Conservation (phyloP, 2,888 invertebrate species). For the Spodoptera exigua region DNA sequence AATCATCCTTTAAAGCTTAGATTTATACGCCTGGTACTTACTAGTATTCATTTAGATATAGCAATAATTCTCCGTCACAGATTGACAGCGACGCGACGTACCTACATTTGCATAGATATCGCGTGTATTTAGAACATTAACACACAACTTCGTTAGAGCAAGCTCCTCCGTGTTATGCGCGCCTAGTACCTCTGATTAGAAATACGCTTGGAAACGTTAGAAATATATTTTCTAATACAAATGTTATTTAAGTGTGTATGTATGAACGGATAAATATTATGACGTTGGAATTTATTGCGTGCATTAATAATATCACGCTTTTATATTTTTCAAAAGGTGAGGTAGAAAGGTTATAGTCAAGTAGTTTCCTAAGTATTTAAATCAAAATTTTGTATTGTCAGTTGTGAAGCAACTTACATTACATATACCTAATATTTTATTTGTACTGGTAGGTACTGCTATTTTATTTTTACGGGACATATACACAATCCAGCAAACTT, state of each 20-base stretch:
- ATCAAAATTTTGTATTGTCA: too few species aligned
- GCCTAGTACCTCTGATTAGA: constrained; percentile 57
- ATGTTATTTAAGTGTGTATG: background rate
- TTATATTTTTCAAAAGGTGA: too few species aligned
- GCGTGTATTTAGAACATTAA: constrained; percentile 55
- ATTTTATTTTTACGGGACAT: too few species aligned
- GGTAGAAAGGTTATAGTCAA: too few species aligned
- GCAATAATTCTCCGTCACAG: constrained; percentile 38
- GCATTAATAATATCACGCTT: too few species aligned
- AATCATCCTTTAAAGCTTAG: background rate
- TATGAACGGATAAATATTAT: too few species aligned
- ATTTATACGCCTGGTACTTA: constrained; percentile 14
- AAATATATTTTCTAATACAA: constrained; percentile 20
- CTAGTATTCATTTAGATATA: constrained; percentile 2
- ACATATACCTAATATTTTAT: too few species aligned
- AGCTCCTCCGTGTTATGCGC: constrained; percentile 33
- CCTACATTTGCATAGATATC: constrained; percentile 48
- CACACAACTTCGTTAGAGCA: constrained; percentile 45
- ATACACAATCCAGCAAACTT: too few species aligned
- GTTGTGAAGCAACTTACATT: too few species aligned
- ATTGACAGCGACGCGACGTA: constrained; percentile 31
- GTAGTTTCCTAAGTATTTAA: too few species aligned
- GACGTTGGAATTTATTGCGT: too few species aligned
- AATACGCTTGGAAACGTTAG: constrained; percentile 31
- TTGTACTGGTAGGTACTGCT: too few species aligned